Conservation (phyloP, 2,888 invertebrate genomes). For the Drosophila putrida region DNA sequence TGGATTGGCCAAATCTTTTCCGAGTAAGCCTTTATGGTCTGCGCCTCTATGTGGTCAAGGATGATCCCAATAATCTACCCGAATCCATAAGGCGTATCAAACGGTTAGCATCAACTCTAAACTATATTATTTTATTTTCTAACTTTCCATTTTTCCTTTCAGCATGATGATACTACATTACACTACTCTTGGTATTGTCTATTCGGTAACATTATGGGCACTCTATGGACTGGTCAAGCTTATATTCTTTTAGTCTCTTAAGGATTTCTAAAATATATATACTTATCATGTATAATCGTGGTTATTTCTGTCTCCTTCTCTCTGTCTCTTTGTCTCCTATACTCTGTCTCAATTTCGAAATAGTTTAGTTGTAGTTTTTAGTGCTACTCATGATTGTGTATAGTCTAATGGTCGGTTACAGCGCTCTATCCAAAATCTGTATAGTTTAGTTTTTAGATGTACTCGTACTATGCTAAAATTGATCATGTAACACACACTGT, state of each 20-base stretch:
- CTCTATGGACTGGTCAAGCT: slow-evolving; percentile 73
- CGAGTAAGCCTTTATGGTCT: slow-evolving; percentile 90
- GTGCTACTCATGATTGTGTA: slow-evolving; percentile 43
- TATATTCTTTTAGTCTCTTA: slow-evolving; percentile 60
- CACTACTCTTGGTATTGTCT: slow-evolving; percentile 70
- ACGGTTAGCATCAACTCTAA: slow-evolving; percentile 86
- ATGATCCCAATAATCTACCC: slow-evolving; percentile 90
- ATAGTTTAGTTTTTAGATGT: slow-evolving; percentile 63
- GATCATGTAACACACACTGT: slow-evolving; percentile 38
- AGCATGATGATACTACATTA: slow-evolving; percentile 82
- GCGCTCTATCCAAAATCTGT: slow-evolving; percentile 69
- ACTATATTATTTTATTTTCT: not conserved
- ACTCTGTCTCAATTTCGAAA: slow-evolving; percentile 35
- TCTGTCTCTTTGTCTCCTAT: slow-evolving; percentile 12
- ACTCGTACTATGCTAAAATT: slow-evolving; percentile 35
- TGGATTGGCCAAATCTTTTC: slow-evolving; percentile 89
- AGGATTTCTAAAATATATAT: slow-evolving; percentile 5
- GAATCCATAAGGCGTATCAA: slow-evolving; percentile 88
- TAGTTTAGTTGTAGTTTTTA: slow-evolving; percentile 62
- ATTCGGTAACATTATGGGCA: slow-evolving; percentile 69
- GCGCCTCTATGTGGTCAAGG: slow-evolving; percentile 92
- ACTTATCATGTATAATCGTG: slow-evolving; percentile 22
- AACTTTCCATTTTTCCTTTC: slow-evolving; percentile 14
- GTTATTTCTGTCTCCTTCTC: slow-evolving; percentile 28
- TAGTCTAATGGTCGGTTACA: slow-evolving; percentile 64